Conservation (phyloP, 2,888 invertebrate genomes). For the Anthrax anthrax region DNA sequence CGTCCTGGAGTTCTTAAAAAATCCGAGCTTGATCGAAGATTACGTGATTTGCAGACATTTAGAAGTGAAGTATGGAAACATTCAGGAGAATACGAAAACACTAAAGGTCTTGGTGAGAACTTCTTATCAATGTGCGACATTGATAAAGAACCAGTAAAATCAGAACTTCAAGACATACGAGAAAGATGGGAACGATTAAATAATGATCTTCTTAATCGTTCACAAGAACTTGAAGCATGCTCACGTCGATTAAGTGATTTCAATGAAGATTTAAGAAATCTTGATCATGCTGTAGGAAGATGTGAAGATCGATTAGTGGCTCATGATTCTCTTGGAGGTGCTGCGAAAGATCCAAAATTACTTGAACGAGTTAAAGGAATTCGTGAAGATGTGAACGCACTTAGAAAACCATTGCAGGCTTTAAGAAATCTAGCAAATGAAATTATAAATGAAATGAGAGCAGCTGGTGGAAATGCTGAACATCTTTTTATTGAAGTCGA, state of each 20-base stretch:
- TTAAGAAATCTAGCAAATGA: slow-evolving; percentile 48
- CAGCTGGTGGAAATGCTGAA: slow-evolving; percentile 60
- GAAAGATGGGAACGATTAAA: slow-evolving; percentile 84
- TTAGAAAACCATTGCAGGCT: slow-evolving; percentile 56
- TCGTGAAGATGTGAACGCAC: slow-evolving; percentile 62
- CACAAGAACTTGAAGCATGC: slow-evolving; percentile 53
- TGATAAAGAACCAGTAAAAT: slow-evolving; percentile 79
- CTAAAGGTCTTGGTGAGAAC: slow-evolving; percentile 70
- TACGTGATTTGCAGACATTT: slow-evolving; percentile 75
- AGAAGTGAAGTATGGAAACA: slow-evolving; percentile 87
- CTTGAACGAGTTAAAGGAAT: slow-evolving; percentile 71
- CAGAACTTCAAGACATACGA: slow-evolving; percentile 65
- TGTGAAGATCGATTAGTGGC: slow-evolving; percentile 72
- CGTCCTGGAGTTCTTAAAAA: slow-evolving; percentile 69
- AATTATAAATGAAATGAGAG: slow-evolving; percentile 59
- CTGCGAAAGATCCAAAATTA: slow-evolving; percentile 69
- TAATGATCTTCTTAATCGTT: slow-evolving; percentile 44
- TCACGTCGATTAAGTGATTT: slow-evolving; percentile 70
- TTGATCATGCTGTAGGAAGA: slow-evolving; percentile 71
- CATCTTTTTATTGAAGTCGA: slow-evolving; percentile 67
- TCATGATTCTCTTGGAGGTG: slow-evolving; percentile 52
- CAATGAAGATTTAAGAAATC: slow-evolving; percentile 66
- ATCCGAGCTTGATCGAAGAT: slow-evolving; percentile 72
- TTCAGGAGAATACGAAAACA: slow-evolving; percentile 85
- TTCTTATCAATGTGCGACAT: slow-evolving; percentile 79